phyloP scores from a whole-genome alignment of 2,888 invertebrate species.

The Ephialtes manifestator region DNA sequence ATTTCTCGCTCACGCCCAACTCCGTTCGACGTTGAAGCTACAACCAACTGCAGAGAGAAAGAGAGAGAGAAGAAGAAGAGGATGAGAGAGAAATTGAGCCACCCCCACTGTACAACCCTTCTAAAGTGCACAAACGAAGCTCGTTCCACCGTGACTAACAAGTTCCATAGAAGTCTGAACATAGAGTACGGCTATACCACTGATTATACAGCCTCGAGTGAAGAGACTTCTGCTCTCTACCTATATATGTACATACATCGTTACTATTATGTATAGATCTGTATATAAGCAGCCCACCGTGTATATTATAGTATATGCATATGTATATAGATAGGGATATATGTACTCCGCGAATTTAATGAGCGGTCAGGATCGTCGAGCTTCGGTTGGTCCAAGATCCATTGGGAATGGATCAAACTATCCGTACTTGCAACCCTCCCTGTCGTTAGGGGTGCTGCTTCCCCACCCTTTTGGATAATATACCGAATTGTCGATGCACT shows the following conservation, averaged over 20 bases:
- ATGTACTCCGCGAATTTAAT: slow-evolving; percentile 48
- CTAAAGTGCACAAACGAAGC: slow-evolving; percentile 61
- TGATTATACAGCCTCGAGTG: slow-evolving; percentile 62
- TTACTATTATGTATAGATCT: slow-evolving; percentile 8
- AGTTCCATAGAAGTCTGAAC: slow-evolving; percentile 66
- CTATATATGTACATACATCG: background rate
- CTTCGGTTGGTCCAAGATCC: slow-evolving; percentile 55
- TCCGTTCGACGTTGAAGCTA: slow-evolving; percentile 25
- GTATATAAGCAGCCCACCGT: background rate
- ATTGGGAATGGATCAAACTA: slow-evolving; percentile 41
- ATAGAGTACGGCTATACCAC: slow-evolving; percentile 55
- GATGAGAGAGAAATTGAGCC: slow-evolving; percentile 20
- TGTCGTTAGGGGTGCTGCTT: slow-evolving; percentile 30
- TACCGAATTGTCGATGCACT: slow-evolving; percentile 42
- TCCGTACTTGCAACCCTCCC: slow-evolving; percentile 29
- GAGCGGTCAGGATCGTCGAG: slow-evolving; percentile 52
- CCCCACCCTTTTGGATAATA: slow-evolving; percentile 69
- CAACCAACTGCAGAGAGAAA: slow-evolving; percentile 20
- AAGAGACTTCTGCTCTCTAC: slow-evolving; percentile 49
- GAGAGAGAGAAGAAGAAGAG: slow-evolving; percentile 5
- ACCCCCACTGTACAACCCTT: slow-evolving; percentile 26
- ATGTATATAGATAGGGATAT: background rate
- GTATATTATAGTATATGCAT: slow-evolving; percentile 21
- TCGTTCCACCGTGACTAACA: slow-evolving; percentile 65
- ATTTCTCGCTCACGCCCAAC: slow-evolving; percentile 46